A percentile compares a stretch with the other conserved stretches of the same genome.
These are phyloP conservation scores for Hippoglossus hippoglossus DNA, from an alignment of 2,797 vertebrate species.

Conservation along the genomic window DNA sequence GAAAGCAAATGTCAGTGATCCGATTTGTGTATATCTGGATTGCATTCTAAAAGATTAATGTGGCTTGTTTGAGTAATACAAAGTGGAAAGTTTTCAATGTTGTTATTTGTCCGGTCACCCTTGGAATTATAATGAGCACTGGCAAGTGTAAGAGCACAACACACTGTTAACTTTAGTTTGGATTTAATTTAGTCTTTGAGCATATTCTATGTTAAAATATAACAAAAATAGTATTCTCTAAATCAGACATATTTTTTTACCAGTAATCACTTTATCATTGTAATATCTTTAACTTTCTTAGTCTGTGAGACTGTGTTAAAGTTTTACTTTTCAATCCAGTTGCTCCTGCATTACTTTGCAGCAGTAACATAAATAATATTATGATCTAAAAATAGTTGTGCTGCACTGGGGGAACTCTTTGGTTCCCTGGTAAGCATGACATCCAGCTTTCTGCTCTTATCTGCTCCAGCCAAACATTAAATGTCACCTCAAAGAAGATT, in stretches of 20 bases:
- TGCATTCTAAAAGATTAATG: constrained; percentile 17
- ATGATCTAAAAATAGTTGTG: neutral
- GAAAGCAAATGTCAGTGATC: constrained; percentile 15
- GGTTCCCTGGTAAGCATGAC: too few species aligned
- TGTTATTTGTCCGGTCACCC: constrained; percentile 11
- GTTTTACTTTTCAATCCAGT: neutral
- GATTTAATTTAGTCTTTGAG: constrained; percentile 20
- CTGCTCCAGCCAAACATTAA: neutral
- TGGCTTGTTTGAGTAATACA: constrained; percentile 4
- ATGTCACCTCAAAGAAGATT: neutral
- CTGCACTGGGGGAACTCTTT: neutral
- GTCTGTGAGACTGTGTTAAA: neutral
- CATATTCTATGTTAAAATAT: neutral
- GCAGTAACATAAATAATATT: neutral
- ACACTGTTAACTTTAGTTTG: constrained; percentile 5
- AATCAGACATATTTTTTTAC: too few species aligned
- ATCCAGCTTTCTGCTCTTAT: neutral
- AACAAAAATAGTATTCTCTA: neutral
- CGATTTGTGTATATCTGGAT: neutral
- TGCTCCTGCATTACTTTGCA: neutral
- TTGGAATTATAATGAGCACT: constrained; percentile 1
- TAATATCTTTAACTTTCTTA: neutral
- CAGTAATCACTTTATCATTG: neutral
- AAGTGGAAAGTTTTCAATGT: constrained; percentile 6
- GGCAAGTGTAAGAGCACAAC: constrained; percentile 3